Percentiles rank a stretch among this genome's conserved stretches.
These are phyloP conservation scores for Poecilia latipinna DNA, from an alignment of 2,113 vertebrate genomes.

Conservation along the genomic window DNA sequence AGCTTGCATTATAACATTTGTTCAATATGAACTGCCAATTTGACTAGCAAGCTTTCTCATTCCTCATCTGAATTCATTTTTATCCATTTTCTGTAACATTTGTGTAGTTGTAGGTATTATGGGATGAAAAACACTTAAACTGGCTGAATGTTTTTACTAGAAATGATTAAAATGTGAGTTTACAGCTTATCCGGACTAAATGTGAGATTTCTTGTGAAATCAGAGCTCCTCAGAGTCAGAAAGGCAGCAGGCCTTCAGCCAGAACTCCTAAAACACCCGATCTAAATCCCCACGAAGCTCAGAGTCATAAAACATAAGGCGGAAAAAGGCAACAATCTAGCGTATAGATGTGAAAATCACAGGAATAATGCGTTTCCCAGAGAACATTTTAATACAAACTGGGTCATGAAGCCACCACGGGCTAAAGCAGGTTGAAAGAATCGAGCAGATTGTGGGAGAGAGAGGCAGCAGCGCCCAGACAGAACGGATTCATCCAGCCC, in stretches of 20 bases:
- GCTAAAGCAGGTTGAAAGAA: conserved; percentile 48
- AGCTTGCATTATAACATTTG: not conserved
- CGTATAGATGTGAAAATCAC: conserved; percentile 8
- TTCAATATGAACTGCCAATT: not conserved
- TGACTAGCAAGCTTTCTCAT: not conserved
- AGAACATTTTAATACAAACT: conserved; percentile 55
- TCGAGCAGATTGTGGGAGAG: conserved; percentile 1
- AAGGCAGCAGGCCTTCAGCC: conserved; percentile 40
- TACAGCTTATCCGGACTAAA: conserved; percentile 7
- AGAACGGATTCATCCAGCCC: conserved; percentile 50
- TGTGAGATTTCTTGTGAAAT: conserved; percentile 33
- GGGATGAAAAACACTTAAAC: not conserved
- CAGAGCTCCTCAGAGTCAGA: conserved; percentile 32
- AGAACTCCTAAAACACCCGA: conserved; percentile 47
- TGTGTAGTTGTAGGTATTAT: too few species aligned
- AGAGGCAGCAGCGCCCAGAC: conserved; percentile 34
- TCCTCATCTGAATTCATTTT: not conserved
- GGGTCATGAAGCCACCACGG: conserved; percentile 63
- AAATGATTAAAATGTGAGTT: conserved; percentile 16
- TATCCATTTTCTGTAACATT: not conserved
- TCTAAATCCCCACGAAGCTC: conserved; percentile 14
- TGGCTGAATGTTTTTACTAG: not conserved
- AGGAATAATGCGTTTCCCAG: conserved; percentile 27
- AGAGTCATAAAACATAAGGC: not conserved
- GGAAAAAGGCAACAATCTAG: not conserved